Percentiles rank a stretch among this genome's conserved stretches.
phyloP scores from a whole-genome alignment of 2,888 invertebrate genomes.

The Thymelicus acteon region DNA sequence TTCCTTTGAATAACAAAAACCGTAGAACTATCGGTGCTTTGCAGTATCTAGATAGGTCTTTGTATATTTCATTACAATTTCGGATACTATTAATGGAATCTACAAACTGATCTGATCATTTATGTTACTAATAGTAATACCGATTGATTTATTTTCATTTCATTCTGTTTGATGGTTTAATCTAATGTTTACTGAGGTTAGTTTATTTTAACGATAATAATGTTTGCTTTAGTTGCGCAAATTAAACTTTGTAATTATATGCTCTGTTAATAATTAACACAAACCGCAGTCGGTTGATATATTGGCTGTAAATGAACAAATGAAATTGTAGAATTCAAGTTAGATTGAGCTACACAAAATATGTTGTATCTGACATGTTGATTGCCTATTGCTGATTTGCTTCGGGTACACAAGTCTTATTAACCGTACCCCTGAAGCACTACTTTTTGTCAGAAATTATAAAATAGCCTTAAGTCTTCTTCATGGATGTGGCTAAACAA shows the following conservation, averaged over 20 bases:
- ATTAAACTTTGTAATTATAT: slow-evolving; percentile 30
- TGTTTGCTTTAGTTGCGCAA: slow-evolving; percentile 15
- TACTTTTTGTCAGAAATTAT: too few species aligned
- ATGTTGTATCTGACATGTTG: not conserved
- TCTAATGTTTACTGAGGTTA: slow-evolving; percentile 13
- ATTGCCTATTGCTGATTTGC: too few species aligned
- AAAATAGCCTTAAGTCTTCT: too few species aligned
- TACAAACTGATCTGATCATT: not conserved
- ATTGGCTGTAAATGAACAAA: slow-evolving; percentile 11
- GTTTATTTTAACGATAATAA: slow-evolving; percentile 24
- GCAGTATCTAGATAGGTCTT: not conserved
- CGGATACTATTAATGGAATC: too few species aligned
- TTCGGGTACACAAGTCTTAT: too few species aligned
- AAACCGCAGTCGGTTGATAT: slow-evolving; percentile 17
- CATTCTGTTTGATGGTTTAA: slow-evolving; percentile 12
- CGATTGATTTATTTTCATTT: slow-evolving; percentile 5
- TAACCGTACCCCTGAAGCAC: too few species aligned
- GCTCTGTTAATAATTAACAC: slow-evolving; percentile 25
- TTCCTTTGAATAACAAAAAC: too few species aligned
- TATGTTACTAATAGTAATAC: not conserved
- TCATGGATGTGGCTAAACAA: too few species aligned
- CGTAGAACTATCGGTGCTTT: too few species aligned
- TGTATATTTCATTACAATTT: not conserved
- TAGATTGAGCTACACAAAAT: not conserved
- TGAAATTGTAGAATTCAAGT: slow-evolving; percentile 8